These are phyloP conservation scores for Craseonycteris thonglongyai DNA, from an alignment of 2,113 vertebrate species.

Conservation along the genomic window DNA sequence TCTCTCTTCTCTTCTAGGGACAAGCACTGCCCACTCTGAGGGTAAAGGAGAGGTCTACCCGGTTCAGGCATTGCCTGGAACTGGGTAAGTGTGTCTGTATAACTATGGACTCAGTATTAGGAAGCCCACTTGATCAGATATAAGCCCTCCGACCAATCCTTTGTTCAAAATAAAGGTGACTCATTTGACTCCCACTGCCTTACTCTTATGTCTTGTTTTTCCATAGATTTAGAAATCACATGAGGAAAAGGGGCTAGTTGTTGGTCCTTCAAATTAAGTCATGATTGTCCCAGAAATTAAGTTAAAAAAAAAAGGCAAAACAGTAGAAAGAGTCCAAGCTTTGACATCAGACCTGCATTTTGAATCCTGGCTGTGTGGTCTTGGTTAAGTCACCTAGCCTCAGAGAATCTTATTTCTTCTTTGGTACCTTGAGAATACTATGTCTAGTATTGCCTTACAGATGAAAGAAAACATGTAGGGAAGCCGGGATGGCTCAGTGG, in stretches of 20 bases:
- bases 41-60: background rate
- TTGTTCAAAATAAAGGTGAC: background rate
- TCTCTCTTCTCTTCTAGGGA: background rate
- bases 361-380: background rate
- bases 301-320: background rate
- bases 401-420: background rate
- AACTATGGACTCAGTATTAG: background rate
- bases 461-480: background rate
- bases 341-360: background rate
- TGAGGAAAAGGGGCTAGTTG: background rate
- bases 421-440: background rate
- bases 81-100: background rate
- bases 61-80: background rate
- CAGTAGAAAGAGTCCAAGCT: background rate
- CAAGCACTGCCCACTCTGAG: background rate
- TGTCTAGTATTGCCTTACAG: background rate
- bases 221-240: background rate
- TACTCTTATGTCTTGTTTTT: background rate
- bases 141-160: background rate
- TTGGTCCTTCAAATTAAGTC: background rate
- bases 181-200: background rate
- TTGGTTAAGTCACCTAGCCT: background rate
- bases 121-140: background rate
- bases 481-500: too few relatives aligned
- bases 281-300: background rate